Conservation (phyloP, 2,888 invertebrate genomes). For the Tridacna gigas region DNA sequence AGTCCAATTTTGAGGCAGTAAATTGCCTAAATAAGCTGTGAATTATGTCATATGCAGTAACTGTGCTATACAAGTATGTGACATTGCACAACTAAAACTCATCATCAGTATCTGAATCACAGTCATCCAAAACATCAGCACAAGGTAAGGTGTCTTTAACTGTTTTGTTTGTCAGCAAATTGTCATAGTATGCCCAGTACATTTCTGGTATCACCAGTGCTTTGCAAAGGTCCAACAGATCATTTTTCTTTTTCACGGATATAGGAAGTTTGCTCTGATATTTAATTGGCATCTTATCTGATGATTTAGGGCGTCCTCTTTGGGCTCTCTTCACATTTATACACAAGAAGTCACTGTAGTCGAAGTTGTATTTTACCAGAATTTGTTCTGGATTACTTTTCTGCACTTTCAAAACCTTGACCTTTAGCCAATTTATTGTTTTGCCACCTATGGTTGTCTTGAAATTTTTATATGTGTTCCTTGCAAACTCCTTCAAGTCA, state of each 20-base stretch:
- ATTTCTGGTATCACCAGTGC: constrained; percentile 8
- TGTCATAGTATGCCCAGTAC: constrained; percentile 18
- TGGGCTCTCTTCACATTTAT: neutral
- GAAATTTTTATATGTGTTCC: constrained; percentile 17
- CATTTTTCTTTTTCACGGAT: constrained; percentile 19
- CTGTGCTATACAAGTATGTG: neutral
- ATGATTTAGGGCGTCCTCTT: neutral
- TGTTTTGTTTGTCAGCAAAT: constrained; percentile 11
- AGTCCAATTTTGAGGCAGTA: neutral
- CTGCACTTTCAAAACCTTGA: constrained; percentile 2
- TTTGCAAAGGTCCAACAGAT: constrained; percentile 14
- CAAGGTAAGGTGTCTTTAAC: constrained; percentile 14
- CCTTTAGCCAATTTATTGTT: constrained; percentile 19
- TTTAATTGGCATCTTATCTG: neutral
- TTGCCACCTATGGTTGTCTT: constrained; percentile 8
- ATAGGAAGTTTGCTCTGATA: constrained; percentile 21
- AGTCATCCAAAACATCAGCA: constrained; percentile 1
- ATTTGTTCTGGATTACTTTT: constrained; percentile 12
- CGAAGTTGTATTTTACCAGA: constrained; percentile 14
- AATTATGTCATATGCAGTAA: neutral
- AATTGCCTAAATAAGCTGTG: neutral
- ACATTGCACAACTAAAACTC: neutral
- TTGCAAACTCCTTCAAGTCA: constrained; percentile 8
- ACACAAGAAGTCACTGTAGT: neutral
- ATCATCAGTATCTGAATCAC: neutral